These are phyloP conservation scores for Neomonachus schauinslandi DNA, from an alignment of 2,113 vertebrate species.

Conservation along the genomic window DNA sequence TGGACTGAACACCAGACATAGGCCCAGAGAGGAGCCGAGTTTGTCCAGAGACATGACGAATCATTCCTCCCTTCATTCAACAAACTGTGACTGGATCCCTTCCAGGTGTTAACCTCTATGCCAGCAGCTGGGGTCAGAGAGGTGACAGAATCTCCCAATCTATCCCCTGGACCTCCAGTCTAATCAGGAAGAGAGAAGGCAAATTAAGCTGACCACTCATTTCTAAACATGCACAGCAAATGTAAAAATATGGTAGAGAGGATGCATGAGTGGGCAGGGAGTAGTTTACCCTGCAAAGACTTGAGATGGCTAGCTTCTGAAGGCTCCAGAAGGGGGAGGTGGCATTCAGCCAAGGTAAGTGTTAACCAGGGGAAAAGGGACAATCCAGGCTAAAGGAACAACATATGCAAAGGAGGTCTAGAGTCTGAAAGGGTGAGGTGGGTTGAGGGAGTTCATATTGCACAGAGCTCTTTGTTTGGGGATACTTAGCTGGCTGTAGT, in stretches of 20 bases:
- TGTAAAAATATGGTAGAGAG: neutral
- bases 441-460: rapidly evolving
- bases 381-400: neutral
- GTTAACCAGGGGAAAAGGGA: neutral
- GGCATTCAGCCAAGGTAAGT: neutral
- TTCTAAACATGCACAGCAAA: neutral
- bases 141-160: neutral
- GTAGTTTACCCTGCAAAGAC: neutral
- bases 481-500: neutral
- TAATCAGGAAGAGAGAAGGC: neutral
- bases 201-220: too few relatives aligned
- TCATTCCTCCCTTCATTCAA: neutral
- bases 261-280: neutral
- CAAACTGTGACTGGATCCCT: neutral
- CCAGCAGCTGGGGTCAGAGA: neutral
- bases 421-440: neutral
- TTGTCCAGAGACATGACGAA: neutral
- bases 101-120: neutral
- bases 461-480: neutral
- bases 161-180: neutral
- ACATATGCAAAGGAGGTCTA: neutral
- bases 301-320: neutral
- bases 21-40: neutral
- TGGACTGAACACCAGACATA: neutral
- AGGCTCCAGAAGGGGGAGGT: neutral